phyloP scores from a whole-genome alignment of 2,888 invertebrate genomes.

The Conus canariensis region DNA sequence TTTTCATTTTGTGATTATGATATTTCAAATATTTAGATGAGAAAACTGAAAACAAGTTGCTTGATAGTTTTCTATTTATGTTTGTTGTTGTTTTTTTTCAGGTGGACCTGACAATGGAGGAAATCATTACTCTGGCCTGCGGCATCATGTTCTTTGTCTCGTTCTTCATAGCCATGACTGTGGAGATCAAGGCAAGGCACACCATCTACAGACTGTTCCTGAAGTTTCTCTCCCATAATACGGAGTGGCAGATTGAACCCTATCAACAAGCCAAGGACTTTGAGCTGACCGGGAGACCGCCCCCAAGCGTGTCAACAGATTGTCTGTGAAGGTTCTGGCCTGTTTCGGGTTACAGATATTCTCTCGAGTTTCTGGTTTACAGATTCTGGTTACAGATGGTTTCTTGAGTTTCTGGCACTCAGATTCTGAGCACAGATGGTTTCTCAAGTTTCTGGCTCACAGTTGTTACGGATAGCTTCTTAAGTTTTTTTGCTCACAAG shows the following conservation, averaged over 20 bases:
- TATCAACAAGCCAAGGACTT: conserved; percentile 73
- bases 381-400: no score
- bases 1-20: no score
- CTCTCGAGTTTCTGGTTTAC: no score
- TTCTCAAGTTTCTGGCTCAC: no score
- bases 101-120: conserved; percentile 78
- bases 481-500: no score
- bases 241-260: conserved; percentile 80
- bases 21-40: no score
- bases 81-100: conserved; percentile 5
- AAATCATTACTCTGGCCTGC: conserved; percentile 81
- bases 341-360: neutral
- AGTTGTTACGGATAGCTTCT: no score
- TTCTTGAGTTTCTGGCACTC: no score
- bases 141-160: conserved; percentile 82
- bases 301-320: neutral
- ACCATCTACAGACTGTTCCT: conserved; percentile 79
- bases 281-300: conserved; percentile 17
- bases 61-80: neutral
- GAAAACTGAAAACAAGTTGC: no score
- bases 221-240: conserved; percentile 78
- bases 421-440: no score
- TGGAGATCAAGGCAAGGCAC: conserved; percentile 81
- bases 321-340: neutral
- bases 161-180: conserved; percentile 82